phyloP scores from a whole-genome alignment of 2,888 invertebrate genomes.

The Strigamia crassipes region DNA sequence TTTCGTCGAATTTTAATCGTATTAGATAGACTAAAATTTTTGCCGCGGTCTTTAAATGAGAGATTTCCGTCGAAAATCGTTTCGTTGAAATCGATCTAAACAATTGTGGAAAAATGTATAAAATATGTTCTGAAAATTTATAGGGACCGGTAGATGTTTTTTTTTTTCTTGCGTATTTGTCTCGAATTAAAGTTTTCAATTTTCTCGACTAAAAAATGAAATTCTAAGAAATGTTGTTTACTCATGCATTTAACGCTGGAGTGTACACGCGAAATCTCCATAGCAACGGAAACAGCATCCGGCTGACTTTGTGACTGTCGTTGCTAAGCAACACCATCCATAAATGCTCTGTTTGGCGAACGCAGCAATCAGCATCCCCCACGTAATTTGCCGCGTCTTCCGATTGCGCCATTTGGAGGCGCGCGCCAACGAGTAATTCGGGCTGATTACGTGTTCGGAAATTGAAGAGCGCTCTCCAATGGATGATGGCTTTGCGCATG shows the following conservation, averaged over 20 bases:
- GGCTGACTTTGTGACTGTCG: slow-evolving; percentile 33
- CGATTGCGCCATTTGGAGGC: slow-evolving; percentile 33
- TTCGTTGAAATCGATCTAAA: too few species aligned
- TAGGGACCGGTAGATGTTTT: too few species aligned
- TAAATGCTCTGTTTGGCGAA: slow-evolving; percentile 35
- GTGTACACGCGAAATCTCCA: not conserved
- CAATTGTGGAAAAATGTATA: too few species aligned
- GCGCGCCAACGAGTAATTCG: slow-evolving; percentile 33
- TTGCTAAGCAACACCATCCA: slow-evolving; percentile 30
- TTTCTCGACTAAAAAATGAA: not conserved
- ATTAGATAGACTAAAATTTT: too few species aligned
- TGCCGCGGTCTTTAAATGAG: too few species aligned
- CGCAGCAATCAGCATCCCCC: slow-evolving; percentile 29
- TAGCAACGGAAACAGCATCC: not conserved
- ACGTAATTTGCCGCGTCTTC: slow-evolving; percentile 30
- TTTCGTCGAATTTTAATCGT: too few species aligned
- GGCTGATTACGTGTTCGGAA: slow-evolving; percentile 34
- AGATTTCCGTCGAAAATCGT: too few species aligned
- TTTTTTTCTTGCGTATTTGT: too few species aligned
- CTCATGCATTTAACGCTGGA: not conserved
- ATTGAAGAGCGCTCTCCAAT: slow-evolving; percentile 31
- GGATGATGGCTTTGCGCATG: slow-evolving; percentile 16
- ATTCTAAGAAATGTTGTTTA: slow-evolving; percentile 1
- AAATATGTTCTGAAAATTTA: too few species aligned
- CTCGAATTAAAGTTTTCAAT: too few species aligned